Conservation (phyloP, 2,113 vertebrate genomes). For the Choloepus hoffmanni region DNA sequence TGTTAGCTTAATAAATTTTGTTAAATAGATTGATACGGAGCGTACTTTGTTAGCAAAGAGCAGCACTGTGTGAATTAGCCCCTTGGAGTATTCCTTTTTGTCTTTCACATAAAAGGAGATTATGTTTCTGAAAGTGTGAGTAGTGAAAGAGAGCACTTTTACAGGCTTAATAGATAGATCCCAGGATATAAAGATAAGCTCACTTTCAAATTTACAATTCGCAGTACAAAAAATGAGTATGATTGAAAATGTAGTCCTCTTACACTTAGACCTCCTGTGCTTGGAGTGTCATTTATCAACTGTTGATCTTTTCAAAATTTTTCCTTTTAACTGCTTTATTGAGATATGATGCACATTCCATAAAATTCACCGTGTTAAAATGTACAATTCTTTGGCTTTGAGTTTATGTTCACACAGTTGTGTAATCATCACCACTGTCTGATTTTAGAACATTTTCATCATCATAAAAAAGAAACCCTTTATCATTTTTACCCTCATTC, state of each 20-base stretch:
- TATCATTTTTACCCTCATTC: neutral
- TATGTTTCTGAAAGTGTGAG: conserved; percentile 52
- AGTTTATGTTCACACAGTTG: neutral
- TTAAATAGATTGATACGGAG: neutral
- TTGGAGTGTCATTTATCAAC: neutral
- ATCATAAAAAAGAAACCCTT: neutral
- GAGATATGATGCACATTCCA: neutral
- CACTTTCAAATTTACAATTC: conserved; percentile 41
- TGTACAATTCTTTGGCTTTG: neutral
- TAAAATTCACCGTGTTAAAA: conserved; percentile 27
- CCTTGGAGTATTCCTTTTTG: neutral
- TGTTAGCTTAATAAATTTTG: neutral
- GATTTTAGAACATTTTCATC: neutral
- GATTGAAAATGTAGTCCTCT: conserved; percentile 6
- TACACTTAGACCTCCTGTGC: conserved; percentile 19
- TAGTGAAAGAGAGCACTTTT: conserved; percentile 29
- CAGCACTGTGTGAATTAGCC: neutral
- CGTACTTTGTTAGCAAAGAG: neutral
- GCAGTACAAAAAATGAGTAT: neutral
- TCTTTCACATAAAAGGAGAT: conserved; percentile 34
- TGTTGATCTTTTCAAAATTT: neutral
- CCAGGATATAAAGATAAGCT: neutral
- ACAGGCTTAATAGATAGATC: neutral
- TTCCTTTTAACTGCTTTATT: conserved; percentile 14
- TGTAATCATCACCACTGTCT: neutral